Percentiles rank a stretch among this genome's conserved stretches.
Conservation (phyloP, 2,888 invertebrate species). For the Hydrotaea diabolus region DNA sequence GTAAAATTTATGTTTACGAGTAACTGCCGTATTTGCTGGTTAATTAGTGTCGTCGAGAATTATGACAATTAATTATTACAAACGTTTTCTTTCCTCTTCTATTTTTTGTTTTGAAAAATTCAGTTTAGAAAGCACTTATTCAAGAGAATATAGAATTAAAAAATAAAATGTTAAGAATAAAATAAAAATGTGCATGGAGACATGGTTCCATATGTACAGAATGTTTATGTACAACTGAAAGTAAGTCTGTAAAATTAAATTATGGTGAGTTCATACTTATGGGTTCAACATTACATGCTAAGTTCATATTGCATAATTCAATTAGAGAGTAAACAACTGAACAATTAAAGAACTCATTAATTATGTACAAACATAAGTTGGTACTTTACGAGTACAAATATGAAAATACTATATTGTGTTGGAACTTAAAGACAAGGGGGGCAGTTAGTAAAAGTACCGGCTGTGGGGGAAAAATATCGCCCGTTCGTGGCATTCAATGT, state of each 20-base stretch:
- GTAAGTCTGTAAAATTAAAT: no score
- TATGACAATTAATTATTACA: slow-evolving; percentile 37
- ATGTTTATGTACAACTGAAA: neutral
- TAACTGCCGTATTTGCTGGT: neutral
- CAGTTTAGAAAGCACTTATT: neutral
- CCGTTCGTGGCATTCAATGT: neutral
- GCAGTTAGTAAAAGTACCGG: neutral
- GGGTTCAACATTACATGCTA: slow-evolving; percentile 1
- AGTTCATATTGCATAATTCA: slow-evolving; percentile 18
- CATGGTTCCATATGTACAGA: neutral
- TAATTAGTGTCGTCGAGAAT: slow-evolving; percentile 14
- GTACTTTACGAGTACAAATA: no score
- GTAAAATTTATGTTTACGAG: slow-evolving; percentile 10
- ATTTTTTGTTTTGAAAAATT: neutral
- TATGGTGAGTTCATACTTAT: neutral
- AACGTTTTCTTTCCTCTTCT: slow-evolving; percentile 5
- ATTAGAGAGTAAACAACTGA: neutral
- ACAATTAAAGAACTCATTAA: neutral
- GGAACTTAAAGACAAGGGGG: neutral
- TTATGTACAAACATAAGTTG: slow-evolving; percentile 9
- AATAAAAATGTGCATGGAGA: neutral
- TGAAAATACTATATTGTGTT: no score
- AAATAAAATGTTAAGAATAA: neutral
- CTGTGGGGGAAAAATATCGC: no score
- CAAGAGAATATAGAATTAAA: neutral